These are phyloP conservation scores for Chlorospingus semifuscus DNA, from an alignment of 2,797 vertebrate species.

Conservation along the genomic window DNA sequence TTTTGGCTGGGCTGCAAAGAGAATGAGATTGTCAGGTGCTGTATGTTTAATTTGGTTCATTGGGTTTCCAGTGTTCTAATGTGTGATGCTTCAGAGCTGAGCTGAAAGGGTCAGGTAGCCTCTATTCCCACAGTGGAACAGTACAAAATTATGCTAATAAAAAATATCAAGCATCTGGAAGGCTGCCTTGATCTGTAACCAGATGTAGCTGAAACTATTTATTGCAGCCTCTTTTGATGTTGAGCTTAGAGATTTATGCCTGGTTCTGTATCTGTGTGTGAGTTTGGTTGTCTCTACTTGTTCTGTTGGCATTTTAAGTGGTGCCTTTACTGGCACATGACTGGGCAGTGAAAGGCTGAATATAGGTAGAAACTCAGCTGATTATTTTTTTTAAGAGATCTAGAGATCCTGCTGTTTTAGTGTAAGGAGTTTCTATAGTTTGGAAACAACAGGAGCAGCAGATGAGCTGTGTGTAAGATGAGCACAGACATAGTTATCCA, in stretches of 20 bases:
- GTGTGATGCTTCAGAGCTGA: background rate
- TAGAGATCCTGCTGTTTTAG: background rate
- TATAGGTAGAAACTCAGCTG: background rate
- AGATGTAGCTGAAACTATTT: background rate
- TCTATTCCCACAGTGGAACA: background rate
- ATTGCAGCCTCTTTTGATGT: background rate
- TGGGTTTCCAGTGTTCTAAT: background rate
- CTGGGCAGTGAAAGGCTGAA: background rate
- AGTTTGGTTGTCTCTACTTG: background rate
- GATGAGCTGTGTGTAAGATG: background rate
- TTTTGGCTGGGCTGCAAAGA: background rate
- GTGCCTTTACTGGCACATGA: background rate
- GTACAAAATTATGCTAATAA: background rate
- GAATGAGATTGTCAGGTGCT: background rate
- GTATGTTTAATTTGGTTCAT: rapidly evolving
- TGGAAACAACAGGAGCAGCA: background rate
- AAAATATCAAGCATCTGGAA: background rate
- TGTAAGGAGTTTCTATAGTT: background rate
- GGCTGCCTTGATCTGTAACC: background rate
- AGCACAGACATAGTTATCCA: background rate
- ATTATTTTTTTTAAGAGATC: background rate
- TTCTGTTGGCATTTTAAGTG: background rate
- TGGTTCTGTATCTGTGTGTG: background rate
- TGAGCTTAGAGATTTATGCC: background rate
- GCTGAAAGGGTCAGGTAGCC: background rate